Conservation (phyloP, 2,888 invertebrate species). For the Odontomyia ornata region DNA sequence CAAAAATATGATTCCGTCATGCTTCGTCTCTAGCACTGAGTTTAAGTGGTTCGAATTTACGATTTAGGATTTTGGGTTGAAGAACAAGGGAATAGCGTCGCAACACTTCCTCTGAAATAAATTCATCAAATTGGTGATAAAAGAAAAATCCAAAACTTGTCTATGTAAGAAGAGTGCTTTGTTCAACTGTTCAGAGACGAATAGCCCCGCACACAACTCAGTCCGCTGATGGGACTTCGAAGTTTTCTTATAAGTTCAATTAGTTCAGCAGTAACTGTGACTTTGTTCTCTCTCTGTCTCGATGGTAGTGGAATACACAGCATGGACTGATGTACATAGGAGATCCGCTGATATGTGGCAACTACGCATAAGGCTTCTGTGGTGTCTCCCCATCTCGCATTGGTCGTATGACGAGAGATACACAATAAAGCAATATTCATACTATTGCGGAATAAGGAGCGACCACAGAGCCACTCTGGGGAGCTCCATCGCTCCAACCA, state of each 20-base stretch:
- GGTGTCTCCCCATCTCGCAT: neutral
- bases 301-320: neutral
- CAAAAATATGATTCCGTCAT: too few species aligned
- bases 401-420: neutral
- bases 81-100: too few species aligned
- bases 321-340: neutral
- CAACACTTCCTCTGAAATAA: too few species aligned
- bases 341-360: constrained; percentile 5
- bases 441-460: constrained; percentile 19
- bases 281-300: neutral
- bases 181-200: too few species aligned
- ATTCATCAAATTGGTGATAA: too few species aligned
- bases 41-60: too few species aligned
- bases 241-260: neutral
- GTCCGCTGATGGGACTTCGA: neutral
- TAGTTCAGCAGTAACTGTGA: too few species aligned
- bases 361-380: neutral
- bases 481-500: neutral
- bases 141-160: too few species aligned
- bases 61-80: too few species aligned
- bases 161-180: too few species aligned
- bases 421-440: neutral
- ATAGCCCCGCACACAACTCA: too few species aligned
- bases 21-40: too few species aligned
- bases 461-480: neutral